Percentiles rank a stretch among this genome's conserved stretches.
Conservation (phyloP, 2,113 vertebrate genomes). For the Mastomys coucha region DNA sequence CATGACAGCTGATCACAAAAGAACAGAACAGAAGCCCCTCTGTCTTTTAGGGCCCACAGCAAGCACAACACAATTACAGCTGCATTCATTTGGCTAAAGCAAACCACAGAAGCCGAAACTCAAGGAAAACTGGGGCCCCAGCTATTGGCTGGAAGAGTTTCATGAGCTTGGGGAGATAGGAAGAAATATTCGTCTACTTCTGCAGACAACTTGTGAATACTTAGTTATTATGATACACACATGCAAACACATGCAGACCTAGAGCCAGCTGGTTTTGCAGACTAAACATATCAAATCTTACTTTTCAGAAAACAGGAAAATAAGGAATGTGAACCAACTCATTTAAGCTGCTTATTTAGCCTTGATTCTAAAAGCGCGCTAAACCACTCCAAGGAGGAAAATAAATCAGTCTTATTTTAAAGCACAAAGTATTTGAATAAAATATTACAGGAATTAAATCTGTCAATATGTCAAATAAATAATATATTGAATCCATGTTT, state of each 20-base stretch:
- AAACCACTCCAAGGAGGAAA: neutral
- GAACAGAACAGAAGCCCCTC: neutral
- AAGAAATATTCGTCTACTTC: neutral
- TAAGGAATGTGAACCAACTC: neutral
- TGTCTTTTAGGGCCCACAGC: neutral
- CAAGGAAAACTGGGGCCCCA: neutral
- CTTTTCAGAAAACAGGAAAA: constrained; percentile 7
- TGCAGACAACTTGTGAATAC: neutral
- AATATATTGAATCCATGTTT: neutral
- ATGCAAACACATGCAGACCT: neutral
- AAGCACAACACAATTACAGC: neutral
- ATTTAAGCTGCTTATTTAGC: constrained; percentile 28
- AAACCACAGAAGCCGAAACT: neutral
- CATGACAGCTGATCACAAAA: neutral
- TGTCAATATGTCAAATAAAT: constrained; percentile 14
- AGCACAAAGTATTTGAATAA: constrained; percentile 41
- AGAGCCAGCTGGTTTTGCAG: neutral
- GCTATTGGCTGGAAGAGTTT: neutral
- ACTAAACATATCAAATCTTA: neutral
- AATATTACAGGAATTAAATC: constrained; percentile 43
- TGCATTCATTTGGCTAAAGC: neutral
- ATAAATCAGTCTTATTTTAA: neutral
- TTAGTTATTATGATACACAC: neutral
- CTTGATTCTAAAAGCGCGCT: neutral
- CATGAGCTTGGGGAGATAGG: neutral